phyloP scores from a whole-genome alignment of 1,140 invertebrate species.

The Saccostrea glomerata region DNA sequence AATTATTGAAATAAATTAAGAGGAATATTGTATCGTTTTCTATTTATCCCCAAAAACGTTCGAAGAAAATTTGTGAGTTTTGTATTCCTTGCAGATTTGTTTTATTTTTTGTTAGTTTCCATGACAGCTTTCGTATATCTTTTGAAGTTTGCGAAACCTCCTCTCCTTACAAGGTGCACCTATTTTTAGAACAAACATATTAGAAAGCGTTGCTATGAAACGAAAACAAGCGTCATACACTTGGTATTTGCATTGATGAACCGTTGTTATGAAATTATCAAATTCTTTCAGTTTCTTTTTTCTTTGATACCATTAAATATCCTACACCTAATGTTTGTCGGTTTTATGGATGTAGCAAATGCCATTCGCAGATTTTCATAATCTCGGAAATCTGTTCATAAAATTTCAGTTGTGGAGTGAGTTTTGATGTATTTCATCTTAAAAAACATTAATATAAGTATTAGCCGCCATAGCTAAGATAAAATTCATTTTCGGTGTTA shows the following conservation, averaged over 20 bases:
- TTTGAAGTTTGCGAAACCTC: constrained; percentile 26
- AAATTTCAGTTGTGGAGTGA: neutral
- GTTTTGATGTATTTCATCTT: neutral
- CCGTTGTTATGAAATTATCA: constrained; percentile 19
- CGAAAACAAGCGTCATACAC: constrained; percentile 1
- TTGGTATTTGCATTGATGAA: constrained; percentile 19
- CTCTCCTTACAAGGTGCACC: constrained; percentile 33
- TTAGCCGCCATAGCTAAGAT: neutral
- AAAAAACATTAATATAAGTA: neutral
- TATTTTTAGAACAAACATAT: constrained; percentile 28
- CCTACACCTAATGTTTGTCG: neutral
- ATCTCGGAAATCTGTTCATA: neutral
- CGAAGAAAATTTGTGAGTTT: neutral
- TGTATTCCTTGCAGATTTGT: neutral
- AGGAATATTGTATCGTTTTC: too few relatives aligned
- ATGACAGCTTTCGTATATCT: constrained; percentile 26
- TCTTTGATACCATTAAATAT: neutral
- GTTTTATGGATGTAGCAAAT: neutral
- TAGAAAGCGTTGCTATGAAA: constrained; percentile 38
- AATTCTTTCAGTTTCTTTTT: neutral
- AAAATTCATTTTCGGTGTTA: constrained; percentile 1
- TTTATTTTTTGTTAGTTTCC: constrained; percentile 3
- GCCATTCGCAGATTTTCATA: neutral
- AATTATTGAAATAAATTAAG: too few relatives aligned
- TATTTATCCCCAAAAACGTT: neutral